Conservation (phyloP, 2,113 vertebrate species). For the Microcebus ravelobensis region DNA sequence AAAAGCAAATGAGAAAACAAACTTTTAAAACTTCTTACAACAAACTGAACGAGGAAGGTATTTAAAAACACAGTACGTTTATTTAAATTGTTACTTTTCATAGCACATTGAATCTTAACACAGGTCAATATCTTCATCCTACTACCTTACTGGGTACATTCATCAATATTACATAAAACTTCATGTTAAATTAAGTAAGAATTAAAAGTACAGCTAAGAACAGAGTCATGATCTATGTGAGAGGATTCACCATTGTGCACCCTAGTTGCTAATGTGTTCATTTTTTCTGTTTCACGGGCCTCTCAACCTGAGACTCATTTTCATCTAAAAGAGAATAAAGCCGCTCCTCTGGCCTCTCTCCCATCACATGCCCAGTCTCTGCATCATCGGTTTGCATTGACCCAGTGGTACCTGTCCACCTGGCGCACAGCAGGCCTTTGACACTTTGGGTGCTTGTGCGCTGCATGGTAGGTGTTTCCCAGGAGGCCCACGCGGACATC, state of each 20-base stretch:
- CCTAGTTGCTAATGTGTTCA: background rate
- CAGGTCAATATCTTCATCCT: slow-evolving; percentile 56
- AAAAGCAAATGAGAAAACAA: background rate
- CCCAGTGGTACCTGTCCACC: slow-evolving; percentile 96
- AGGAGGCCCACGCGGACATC: slow-evolving; percentile 77
- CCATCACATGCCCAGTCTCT: background rate
- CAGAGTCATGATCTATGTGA: background rate
- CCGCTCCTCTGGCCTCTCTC: background rate
- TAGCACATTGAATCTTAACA: slow-evolving; percentile 62
- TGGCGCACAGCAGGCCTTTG: slow-evolving; percentile 83
- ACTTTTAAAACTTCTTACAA: slow-evolving; percentile 41
- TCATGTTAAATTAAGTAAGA: slow-evolving; percentile 61
- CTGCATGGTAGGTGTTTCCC: slow-evolving; percentile 42
- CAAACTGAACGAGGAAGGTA: slow-evolving; percentile 14
- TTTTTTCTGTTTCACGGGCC: slow-evolving; percentile 12
- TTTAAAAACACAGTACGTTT: slow-evolving; percentile 71
- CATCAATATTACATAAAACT: slow-evolving; percentile 59
- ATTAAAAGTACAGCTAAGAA: slow-evolving; percentile 69
- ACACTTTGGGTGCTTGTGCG: slow-evolving; percentile 84
- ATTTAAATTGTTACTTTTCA: slow-evolving; percentile 74
- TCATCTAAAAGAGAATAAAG: background rate
- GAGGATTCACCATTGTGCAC: background rate
- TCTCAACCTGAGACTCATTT: slow-evolving; percentile 31
- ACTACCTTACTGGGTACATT: background rate
- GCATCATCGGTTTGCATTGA: slow-evolving; percentile 89